Evolutionary conservation across 2,888 invertebrate species (phyloP).

Genomic region (Villa cingulata): DNA sequence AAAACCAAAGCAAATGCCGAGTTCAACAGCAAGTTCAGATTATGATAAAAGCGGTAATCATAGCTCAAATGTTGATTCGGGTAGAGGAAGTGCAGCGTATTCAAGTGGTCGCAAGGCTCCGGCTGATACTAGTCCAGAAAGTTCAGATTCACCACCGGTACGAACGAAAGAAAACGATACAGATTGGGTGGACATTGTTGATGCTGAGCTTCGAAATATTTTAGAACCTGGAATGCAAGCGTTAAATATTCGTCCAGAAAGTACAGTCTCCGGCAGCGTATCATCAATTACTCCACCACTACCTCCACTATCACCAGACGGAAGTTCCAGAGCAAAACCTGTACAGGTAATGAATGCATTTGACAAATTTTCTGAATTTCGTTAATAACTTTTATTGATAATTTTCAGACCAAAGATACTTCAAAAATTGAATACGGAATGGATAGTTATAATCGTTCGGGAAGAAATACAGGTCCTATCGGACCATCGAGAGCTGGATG

Average conservation of each 20-base stretch:
- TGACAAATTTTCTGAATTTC: neutral
- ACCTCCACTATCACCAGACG: constrained; percentile 61
- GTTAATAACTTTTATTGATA: too few species aligned
- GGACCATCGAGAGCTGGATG: constrained; percentile 19
- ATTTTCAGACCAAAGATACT: constrained; percentile 13
- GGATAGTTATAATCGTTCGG: constrained; percentile 37
- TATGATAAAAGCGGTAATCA: constrained; percentile 63
- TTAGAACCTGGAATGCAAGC: constrained; percentile 59
- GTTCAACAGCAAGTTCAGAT: constrained; percentile 54
- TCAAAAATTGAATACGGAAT: constrained; percentile 41
- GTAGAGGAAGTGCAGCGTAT: constrained; percentile 67
- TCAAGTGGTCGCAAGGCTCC: constrained; percentile 51
- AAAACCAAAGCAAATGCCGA: constrained; percentile 31
- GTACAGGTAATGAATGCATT: too few species aligned
- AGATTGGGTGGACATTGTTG: constrained; percentile 71
- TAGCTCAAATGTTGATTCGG: constrained; percentile 64
- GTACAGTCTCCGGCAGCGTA: constrained; percentile 49
- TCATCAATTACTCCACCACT: constrained; percentile 65
- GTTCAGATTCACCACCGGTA: constrained; percentile 37
- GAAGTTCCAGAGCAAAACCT: constrained; percentile 23
- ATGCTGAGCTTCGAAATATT: constrained; percentile 64
- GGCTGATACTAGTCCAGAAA: constrained; percentile 44
- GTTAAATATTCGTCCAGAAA: constrained; percentile 45
- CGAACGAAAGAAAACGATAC: constrained; percentile 43
- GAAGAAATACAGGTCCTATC: constrained; percentile 26